A percentile compares a stretch with the other conserved stretches of the same genome.
These are phyloP conservation scores for Micromussa lordhowensis DNA, from an alignment of 92 coral and sea anemone species.

Conservation along the genomic window DNA sequence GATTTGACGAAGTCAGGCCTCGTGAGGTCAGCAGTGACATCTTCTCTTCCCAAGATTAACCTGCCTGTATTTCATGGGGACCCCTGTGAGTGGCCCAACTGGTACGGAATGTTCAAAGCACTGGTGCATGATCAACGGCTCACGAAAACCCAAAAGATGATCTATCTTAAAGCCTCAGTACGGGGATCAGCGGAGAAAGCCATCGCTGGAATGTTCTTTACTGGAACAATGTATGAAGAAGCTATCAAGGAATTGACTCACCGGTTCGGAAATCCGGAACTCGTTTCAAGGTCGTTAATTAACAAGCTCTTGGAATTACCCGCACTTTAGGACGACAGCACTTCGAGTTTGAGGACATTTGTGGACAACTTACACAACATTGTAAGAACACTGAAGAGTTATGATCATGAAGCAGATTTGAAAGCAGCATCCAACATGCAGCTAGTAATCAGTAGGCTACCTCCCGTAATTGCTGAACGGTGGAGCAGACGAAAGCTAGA, in stretches of 20 bases:
- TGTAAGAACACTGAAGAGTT: conserved; percentile 34
- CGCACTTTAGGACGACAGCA: too few relatives aligned
- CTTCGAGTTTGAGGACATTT: too few relatives aligned
- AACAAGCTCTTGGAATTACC: too few relatives aligned
- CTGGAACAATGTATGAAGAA: conserved; percentile 49
- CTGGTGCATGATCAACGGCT: conserved; percentile 9
- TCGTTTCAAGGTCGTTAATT: too few relatives aligned
- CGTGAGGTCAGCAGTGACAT: neutral
- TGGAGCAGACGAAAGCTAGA: too few relatives aligned
- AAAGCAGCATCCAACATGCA: too few relatives aligned
- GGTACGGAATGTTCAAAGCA: conserved; percentile 41
- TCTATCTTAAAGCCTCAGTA: conserved; percentile 14
- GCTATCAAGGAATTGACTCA: conserved; percentile 20
- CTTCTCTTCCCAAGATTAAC: conserved; percentile 19
- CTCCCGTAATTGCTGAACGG: too few relatives aligned
- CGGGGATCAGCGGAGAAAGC: conserved; percentile 52
- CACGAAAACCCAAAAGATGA: conserved; percentile 18
- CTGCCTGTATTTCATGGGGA: conserved; percentile 43
- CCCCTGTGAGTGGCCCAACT: conserved; percentile 39
- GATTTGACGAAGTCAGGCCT: neutral
- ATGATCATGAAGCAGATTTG: conserved; percentile 35
- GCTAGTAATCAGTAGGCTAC: too few relatives aligned
- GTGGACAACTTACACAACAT: too few relatives aligned
- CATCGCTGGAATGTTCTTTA: conserved; percentile 52
- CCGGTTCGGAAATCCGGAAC: too few relatives aligned